Evolutionary conservation across 2,113 vertebrate genomes (phyloP).

Genomic region (Trematocara marginatum): DNA sequence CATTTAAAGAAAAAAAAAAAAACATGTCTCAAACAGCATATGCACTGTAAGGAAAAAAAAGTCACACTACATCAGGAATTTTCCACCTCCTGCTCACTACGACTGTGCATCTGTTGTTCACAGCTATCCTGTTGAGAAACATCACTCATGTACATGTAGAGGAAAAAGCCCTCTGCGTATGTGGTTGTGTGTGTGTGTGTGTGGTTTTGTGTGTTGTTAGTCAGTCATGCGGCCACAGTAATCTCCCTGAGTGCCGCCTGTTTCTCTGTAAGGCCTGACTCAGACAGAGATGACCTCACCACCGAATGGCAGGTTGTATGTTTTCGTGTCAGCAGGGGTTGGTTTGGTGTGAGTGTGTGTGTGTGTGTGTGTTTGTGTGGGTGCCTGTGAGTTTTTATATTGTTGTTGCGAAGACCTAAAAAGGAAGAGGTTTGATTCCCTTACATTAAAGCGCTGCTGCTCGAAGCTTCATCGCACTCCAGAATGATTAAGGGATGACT

Average conservation of each 20-base stretch:
- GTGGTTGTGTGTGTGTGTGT: background rate
- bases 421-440: background rate
- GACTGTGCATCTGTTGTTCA: background rate
- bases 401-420: background rate
- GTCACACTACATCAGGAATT: background rate
- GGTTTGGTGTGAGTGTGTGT: background rate
- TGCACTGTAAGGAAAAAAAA: background rate
- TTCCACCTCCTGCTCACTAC: background rate
- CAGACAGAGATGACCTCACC: slow-evolving; percentile 52
- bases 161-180: background rate
- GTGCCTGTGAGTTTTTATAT: background rate
- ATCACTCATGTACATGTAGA: background rate
- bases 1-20: background rate
- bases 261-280: slow-evolving; percentile 35
- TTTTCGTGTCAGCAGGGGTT: slow-evolving; percentile 3
- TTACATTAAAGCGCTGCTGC: background rate
- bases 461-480: background rate
- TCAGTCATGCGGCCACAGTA: slow-evolving; percentile 20
- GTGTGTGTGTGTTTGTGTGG: background rate
- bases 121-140: slow-evolving; percentile 6
- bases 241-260: slow-evolving; percentile 43
- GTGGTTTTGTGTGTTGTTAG: background rate
- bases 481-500: slow-evolving; percentile 1
- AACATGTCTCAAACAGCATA: background rate
- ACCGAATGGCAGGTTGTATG: background rate